Evolutionary conservation across 2,888 invertebrate species (phyloP).

Genomic region (Melikaiella ostensackeni): DNA sequence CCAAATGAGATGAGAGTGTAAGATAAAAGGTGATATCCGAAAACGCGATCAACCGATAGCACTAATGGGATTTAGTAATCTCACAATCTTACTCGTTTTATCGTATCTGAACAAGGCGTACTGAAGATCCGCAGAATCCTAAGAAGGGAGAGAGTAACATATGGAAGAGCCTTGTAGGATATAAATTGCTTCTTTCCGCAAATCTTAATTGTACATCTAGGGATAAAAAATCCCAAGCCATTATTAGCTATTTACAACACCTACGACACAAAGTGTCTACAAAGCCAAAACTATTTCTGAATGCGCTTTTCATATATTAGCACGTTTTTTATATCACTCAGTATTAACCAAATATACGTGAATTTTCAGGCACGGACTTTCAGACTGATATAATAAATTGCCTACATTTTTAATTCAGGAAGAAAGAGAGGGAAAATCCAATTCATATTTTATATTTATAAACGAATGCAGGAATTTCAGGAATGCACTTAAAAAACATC

Average conservation of each 20-base stretch:
- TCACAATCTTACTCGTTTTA: slow-evolving; percentile 47
- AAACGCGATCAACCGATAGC: slow-evolving; percentile 41
- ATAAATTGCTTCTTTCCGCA: background rate
- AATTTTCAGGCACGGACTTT: too few species aligned
- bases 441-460: background rate
- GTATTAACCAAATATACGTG: too few species aligned
- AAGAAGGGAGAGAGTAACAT: background rate
- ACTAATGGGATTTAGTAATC: slow-evolving; percentile 55
- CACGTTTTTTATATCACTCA: too few species aligned
- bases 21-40: slow-evolving; percentile 13
- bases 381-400: too few species aligned
- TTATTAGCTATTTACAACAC: background rate
- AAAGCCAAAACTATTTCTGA: background rate
- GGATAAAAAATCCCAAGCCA: background rate
- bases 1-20: background rate
- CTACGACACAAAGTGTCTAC: background rate
- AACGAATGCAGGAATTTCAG: background rate
- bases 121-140: background rate
- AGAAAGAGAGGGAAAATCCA: too few species aligned
- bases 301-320: background rate
- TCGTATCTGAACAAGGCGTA: slow-evolving; percentile 26
- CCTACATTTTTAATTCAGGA: too few species aligned
- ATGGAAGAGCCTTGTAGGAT: background rate
- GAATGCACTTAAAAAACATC: background rate
- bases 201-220: background rate